phyloP scores from a whole-genome alignment of 37 sponge, comb jelly and placozoan genomes.

The Beroe forskalii region DNA sequence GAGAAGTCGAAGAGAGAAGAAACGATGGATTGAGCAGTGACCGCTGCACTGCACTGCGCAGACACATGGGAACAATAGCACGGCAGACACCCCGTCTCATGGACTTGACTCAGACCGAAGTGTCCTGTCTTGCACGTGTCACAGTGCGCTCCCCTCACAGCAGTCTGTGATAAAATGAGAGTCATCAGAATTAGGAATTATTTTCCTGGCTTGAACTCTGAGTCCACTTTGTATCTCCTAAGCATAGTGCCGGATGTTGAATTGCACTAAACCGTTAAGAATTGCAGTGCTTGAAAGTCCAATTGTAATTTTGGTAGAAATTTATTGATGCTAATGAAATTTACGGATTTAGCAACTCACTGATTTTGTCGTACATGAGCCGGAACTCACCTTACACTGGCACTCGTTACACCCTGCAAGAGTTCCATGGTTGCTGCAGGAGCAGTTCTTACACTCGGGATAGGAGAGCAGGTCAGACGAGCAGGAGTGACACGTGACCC shows the following conservation, averaged over 20 bases:
- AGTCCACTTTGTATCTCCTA: no score
- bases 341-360: no score
- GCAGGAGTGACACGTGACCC: slow-evolving; percentile 27
- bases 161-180: no score
- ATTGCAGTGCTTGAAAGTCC: no score
- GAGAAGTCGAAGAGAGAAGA: slow-evolving; percentile 51
- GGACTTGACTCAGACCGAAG: slow-evolving; percentile 1
- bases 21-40: neutral
- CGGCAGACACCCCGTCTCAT: slow-evolving; percentile 35
- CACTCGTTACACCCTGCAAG: neutral
- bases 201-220: no score
- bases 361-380: no score
- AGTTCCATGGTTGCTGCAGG: neutral
- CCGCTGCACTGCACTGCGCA: slow-evolving; percentile 6
- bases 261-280: no score
- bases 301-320: no score
- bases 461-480: neutral
- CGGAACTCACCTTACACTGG: slow-evolving; percentile 9
- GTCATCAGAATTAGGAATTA: no score
- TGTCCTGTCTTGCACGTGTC: slow-evolving; percentile 6
- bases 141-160: neutral
- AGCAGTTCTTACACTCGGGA: slow-evolving; percentile 29
- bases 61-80: slow-evolving; percentile 16
- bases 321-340: no score
- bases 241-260: no score